Base-by-base conservation (phyloP, 1,140 invertebrate species). In the Stegodyphus mimosarum region DNA sequence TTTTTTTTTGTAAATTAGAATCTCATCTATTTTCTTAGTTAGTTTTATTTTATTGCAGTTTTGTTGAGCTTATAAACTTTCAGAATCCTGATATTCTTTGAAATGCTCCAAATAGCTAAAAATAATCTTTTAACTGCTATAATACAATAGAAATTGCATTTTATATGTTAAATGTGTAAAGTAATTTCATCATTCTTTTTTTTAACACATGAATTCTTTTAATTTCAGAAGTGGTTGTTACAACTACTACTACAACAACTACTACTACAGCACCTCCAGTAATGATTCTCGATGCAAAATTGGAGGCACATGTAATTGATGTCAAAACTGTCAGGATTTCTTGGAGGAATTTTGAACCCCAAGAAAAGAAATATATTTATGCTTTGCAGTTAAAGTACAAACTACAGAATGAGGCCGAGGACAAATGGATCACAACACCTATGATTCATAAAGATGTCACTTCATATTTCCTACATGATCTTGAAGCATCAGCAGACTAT, bases 341-440 rank as follows among this genome's bases (percentile, higher is more conserved):
- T 53, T 98, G 96, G 96, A 93, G 95, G 87, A 94, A 94, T 88
- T 95, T 97, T 87, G 92, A 92, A 1, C 94, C 95, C 72, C 93
- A 94, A 18, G 96, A 97, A 89, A 89, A 96, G 85, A 93, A 94
- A 76, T 93, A 94, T 87, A 93, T 95, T 87, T 94, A 95, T 87
- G 94, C 94, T 3, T 92, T 95, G 17, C 94, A 94, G 87, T 88
- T 95, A 13, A 90, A 93, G 76, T 96, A 95, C 88, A 95, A 94
- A 53, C 90, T 93, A 2, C 93, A 94, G 70, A 93, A 93, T 63
- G 94, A 86, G n/a, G 74, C 76, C 7, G 85, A 87, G 6, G 87
- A 87, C 48, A 71, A 87, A 15, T 89, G 89, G 89, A 79, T 75
- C n/a, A 93, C 93, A 0, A 95, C 95, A 2, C 94, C 94, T 6